These are phyloP conservation scores for Gracilinanus agilis DNA, from an alignment of 2,113 vertebrate species.

Conservation along the genomic window DNA sequence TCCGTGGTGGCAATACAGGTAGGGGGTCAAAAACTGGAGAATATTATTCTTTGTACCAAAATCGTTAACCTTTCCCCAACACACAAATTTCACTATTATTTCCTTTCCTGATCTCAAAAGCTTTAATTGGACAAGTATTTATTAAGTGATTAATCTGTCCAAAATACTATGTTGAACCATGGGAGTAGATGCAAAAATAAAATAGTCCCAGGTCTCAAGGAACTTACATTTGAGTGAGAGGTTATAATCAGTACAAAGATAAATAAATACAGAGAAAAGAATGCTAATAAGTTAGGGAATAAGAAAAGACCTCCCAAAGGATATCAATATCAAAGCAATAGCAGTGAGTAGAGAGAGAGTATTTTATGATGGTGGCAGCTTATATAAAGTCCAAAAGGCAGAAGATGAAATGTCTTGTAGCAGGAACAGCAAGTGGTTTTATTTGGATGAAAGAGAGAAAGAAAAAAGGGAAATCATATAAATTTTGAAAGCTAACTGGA, in stretches of 20 bases:
- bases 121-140: background rate
- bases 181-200: background rate
- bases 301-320: background rate
- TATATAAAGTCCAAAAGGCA: background rate
- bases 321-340: background rate
- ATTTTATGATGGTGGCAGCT: background rate
- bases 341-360: rapidly evolving
- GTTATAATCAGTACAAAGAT: background rate
- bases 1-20: constrained; percentile 99
- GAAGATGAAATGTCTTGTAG: background rate
- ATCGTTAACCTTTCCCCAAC: background rate
- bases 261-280: background rate
- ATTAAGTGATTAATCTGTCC: background rate
- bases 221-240: background rate
- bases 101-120: background rate
- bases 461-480: background rate
- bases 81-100: background rate
- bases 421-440: background rate
- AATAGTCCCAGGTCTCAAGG: background rate
- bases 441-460: background rate
- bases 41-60: rapidly evolving
- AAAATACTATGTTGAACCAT: background rate
- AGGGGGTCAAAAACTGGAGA: constrained; percentile 57
- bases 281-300: background rate
- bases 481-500: background rate